A percentile compares a stretch with the other conserved stretches of the same genome.
Conservation (phyloP, 2,113 vertebrate genomes). For the Chionis minor region DNA sequence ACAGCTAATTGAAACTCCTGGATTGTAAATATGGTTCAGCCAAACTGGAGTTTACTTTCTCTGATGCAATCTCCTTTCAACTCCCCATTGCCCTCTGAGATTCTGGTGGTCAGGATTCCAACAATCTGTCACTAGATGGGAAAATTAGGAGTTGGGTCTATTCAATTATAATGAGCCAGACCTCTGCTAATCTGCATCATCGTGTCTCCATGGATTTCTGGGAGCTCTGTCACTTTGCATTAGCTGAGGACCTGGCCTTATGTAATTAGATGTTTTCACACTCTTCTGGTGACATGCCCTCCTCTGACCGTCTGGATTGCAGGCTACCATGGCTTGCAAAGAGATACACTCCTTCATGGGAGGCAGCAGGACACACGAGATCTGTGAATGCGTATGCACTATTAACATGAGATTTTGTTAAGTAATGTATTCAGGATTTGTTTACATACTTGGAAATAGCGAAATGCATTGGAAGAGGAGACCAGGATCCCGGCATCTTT, state of each 20-base stretch:
- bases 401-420: neutral
- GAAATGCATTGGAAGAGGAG: neutral
- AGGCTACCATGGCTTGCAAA: neutral
- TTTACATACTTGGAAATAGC: neutral
- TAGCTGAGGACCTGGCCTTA: conserved; percentile 38
- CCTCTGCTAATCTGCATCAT: neutral
- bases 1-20: conserved; percentile 36
- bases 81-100: neutral
- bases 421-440: neutral
- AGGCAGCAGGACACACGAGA: neutral
- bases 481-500: neutral
- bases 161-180: conserved; percentile 5
- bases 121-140: conserved; percentile 13
- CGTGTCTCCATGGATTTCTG: neutral
- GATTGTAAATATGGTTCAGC: neutral
- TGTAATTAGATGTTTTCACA: conserved; percentile 36
- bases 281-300: conserved; percentile 18
- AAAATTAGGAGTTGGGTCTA: neutral
- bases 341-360: neutral
- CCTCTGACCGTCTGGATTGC: neutral
- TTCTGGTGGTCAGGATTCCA: conserved; percentile 27
- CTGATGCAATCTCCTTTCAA: conserved; percentile 5
- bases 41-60: conserved; percentile 31
- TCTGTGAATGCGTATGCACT: neutral
- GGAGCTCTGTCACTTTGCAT: conserved; percentile 37